Base-by-base conservation (phyloP, 1,140 invertebrate genomes). In the Penaeus japonicus region DNA sequence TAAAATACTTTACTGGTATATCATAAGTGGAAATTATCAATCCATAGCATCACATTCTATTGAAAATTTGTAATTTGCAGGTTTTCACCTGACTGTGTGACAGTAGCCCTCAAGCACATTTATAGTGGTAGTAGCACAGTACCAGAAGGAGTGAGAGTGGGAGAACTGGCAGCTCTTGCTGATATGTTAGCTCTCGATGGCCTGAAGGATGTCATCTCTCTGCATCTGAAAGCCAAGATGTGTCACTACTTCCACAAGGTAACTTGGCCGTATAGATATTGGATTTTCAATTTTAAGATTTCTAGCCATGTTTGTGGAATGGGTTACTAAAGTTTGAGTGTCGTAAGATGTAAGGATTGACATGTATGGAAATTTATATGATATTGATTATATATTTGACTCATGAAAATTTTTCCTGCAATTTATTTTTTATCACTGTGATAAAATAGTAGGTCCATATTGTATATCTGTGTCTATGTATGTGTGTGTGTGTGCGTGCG, bases 181-280 rank as follows among this genome's bases (percentile, higher is more conserved):
- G 97, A 98, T 93, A 96, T 98, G 94, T 93, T 98, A 24, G 96
- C 96, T 20, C 92, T 98, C 5, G 96, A 98, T 92, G 97, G 97
- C 4, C 93, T 98, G 0, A 97, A 97, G 92, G 96, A 98, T 93
- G 96, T 97, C 2, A 96, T 98, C 0, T 95, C 95, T 90, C 96
- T 97, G 91, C 96, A 96, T 0, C 93, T 98, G 10, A 97, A 97
- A 93, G 95, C 95, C 7, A 96, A 97, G 93, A 97, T 97, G 93
- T 98, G 97, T 92, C 97, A 98, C 92, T 95, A 96, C 91, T 98
- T 97, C 92, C 96, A 97, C 91, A 96, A 95, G 93, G 96, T 96
- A 92, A 92, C 90, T 93, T 47, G 20, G n/a, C 32, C 30, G 39
- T 57, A 62, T 27, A 57, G 27, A 32, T 17, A 32, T 17, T 18